phyloP scores from a whole-genome alignment of 2,888 invertebrate genomes.

The Orthonychiurus folsomi region DNA sequence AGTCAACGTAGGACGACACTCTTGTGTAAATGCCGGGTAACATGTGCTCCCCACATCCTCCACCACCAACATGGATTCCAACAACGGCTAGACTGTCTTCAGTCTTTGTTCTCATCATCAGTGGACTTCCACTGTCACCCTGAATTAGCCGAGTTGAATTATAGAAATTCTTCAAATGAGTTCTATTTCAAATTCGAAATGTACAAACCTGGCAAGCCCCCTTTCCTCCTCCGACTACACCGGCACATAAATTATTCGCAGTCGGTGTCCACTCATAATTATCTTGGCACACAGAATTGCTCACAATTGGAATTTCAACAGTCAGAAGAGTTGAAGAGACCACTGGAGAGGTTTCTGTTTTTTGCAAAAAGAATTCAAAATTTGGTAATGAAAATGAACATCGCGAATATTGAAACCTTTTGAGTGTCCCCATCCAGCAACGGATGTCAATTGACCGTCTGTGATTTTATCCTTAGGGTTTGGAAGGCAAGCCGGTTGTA shows the following conservation, averaged over 20 bases:
- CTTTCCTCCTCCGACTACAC: slow-evolving; percentile 5
- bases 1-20: slow-evolving; percentile 42
- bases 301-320: slow-evolving; percentile 10
- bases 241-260: slow-evolving; percentile 19
- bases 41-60: slow-evolving; percentile 9
- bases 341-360: not conserved
- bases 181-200: no score
- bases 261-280: slow-evolving; percentile 9
- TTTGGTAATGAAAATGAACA: not conserved
- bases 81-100: slow-evolving; percentile 7
- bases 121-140: slow-evolving; percentile 28
- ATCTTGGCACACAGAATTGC: slow-evolving; percentile 4
- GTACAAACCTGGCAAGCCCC: slow-evolving; percentile 10
- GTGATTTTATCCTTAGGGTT: slow-evolving; percentile 8
- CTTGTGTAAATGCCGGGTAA: slow-evolving; percentile 45
- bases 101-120: slow-evolving; percentile 17
- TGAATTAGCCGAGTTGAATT: no score
- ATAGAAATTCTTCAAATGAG: no score
- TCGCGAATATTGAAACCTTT: slow-evolving; percentile 4
- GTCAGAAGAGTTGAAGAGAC: slow-evolving; percentile 9
- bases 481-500: slow-evolving; percentile 29
- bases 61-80: slow-evolving; percentile 12
- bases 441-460: slow-evolving; percentile 15
- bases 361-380: not conserved
- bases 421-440: slow-evolving; percentile 30